Evolutionary conservation across 1,140 invertebrate genomes (phyloP), one percentile per base, ranked within the genome.

Genomic region (Hyles vespertilio): DNA sequence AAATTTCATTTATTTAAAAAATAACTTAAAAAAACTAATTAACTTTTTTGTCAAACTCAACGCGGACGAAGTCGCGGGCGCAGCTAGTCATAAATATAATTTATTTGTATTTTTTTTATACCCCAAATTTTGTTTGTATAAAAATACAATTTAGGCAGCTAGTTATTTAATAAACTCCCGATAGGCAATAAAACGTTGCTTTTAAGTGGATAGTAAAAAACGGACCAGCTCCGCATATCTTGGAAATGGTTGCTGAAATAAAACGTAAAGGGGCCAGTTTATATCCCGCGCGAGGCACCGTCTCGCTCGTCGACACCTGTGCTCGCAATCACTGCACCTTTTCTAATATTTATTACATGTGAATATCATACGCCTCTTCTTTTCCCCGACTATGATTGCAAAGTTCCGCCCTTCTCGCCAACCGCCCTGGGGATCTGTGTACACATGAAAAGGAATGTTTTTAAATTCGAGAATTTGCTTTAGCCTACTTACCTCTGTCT

Each of bases 331-430:
- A 84, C 82, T 84, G 84, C 81, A 85, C 71, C 81, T 87, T 69
- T 74, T 88, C 74, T 88, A 88, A 87, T 88, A 88, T 88, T 88
- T 87, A 88, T 88, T 85, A 77, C 82, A 67, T 73, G 79, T 88
- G 81, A 88, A 88, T 88, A 87, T 87, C 77, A 77, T 79, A 87
- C 86, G 73, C 58, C 68, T 62, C 64, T 82, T 79, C 75, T 80
- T 85, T 77, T 59, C 69, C 47, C 46, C 60, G 60, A 36, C 4
- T 71, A 65, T 73, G 72, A 80, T 79, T 81, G 72, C 73, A 57
- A 60, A 75, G 51, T 61, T 72, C 59, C 65, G 66, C 59, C 65
- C 72, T 58, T 61, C 63, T 56, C 32, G 34, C 3, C 11, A 22
- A 7, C 40, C 36, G 44, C 5, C 50, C 49, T 64, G 52, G 3